Conservation (phyloP, 2,888 invertebrate genomes). For the Venusia cambrica region DNA sequence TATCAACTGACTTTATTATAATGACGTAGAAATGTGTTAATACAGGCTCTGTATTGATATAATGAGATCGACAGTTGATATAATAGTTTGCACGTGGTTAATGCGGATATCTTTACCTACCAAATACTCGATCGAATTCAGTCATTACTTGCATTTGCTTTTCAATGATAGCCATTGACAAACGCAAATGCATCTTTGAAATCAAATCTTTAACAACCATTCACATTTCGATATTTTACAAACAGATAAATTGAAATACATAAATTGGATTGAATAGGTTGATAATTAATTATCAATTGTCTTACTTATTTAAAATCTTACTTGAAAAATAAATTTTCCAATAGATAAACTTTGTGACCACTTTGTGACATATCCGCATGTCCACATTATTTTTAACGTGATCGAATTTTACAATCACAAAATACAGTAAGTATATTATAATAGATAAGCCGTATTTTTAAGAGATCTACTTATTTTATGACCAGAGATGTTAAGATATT, state of each 20-base stretch:
- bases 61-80: conserved; percentile 12
- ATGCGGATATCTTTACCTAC: conserved; percentile 14
- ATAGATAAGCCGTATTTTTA: conserved; percentile 9
- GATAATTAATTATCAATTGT: conserved; percentile 40
- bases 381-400: conserved; percentile 5
- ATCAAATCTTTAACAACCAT: neutral
- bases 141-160: conserved; percentile 21
- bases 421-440: neutral
- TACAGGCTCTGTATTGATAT: conserved; percentile 8
- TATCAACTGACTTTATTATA: conserved; percentile 20
- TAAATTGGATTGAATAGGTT: conserved; percentile 26
- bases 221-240: conserved; percentile 1
- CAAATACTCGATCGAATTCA: conserved; percentile 7
- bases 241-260: conserved; percentile 6
- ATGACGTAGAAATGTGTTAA: conserved; percentile 2
- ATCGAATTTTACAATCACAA: conserved; percentile 2
- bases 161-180: conserved; percentile 43
- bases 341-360: no score
- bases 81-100: conserved; percentile 4
- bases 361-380: conserved; percentile 16
- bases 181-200: conserved; percentile 34
- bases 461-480: conserved; percentile 15
- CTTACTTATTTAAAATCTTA: conserved; percentile 27
- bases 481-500: conserved; percentile 11
- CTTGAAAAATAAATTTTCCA: conserved; percentile 1